Evolutionary conservation across 2,888 invertebrate species (phyloP), one percentile per base, ranked within the genome.

Genomic region (Yponomeuta cagnagella): DNA sequence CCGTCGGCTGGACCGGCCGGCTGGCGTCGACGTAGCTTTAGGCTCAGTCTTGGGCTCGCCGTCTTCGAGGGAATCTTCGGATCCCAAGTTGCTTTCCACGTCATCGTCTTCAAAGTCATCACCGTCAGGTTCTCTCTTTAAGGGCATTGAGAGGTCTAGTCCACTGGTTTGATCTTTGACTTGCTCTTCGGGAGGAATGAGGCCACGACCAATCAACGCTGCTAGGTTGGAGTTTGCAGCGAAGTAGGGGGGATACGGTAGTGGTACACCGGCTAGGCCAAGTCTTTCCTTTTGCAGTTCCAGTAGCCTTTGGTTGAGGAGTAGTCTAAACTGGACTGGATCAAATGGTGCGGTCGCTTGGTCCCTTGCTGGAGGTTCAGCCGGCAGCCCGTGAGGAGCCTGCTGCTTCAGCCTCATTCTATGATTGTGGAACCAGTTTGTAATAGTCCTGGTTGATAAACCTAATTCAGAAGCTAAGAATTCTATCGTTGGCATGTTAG

Each of bases 341-440:
- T 98, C 98, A 87, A 98, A 98, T 15, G 97, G 96, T 65, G 96
- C 95, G 48, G 93, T 87, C 33, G 95, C 93, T 76, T 95, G 95
- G 80, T 96, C 96, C 33, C 96, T 93, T 63, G 95, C 94, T 2
- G 96, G 96, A 10, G 96, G 95, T 72, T 95, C 95, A 70, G 95
- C 95, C 0, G 95, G 94, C 37, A 95, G 93, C 0, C 96, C 95
- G 79, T 97, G 97, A 1, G 97, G 96, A 70, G 95, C 95, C 82
- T 97, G 97, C 83, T 97, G 97, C 89, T 99, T 99, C 82, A 98
- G 94, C 74, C 99, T 94, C 98, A 99, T 99, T 78, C 99, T 95
- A 86, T 99, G 99, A 87, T 99, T 99, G 93, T 99, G 99, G 94
- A 99, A 99, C 99, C 99, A 99, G 89, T 99, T 99, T 73, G 98